Conservation (phyloP, 2,888 invertebrate genomes). For the Lissonota sp. region DNA sequence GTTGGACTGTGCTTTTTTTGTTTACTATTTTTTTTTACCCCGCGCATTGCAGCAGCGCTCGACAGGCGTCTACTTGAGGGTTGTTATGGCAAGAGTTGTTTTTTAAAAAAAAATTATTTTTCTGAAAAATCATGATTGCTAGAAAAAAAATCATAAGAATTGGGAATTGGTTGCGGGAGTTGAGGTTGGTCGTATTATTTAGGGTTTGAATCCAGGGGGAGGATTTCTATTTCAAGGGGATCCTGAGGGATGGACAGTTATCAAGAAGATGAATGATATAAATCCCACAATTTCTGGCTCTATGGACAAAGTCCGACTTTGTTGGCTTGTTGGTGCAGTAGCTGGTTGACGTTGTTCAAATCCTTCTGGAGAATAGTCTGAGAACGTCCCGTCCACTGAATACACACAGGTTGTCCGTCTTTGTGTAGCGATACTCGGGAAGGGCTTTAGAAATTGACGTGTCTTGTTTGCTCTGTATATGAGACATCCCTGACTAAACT, state of each 20-base stretch:
- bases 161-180: too few relatives aligned
- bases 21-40: too few relatives aligned
- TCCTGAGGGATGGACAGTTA: neutral
- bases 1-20: constrained; percentile 7
- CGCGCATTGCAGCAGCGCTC: too few relatives aligned
- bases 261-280: neutral
- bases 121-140: too few relatives aligned
- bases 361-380: constrained; percentile 5
- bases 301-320: neutral
- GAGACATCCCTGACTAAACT: neutral
- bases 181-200: too few relatives aligned
- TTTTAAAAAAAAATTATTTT: too few relatives aligned
- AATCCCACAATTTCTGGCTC: neutral
- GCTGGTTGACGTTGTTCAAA: neutral
- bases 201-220: too few relatives aligned
- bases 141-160: too few relatives aligned
- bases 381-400: constrained; percentile 23
- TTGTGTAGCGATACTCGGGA: neutral
- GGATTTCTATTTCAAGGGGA: too few relatives aligned
- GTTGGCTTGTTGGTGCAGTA: neutral
- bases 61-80: too few relatives aligned
- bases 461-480: neutral
- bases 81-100: too few relatives aligned
- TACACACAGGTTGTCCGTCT: constrained; percentile 1
- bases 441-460: constrained; percentile 15